Percentiles rank a stretch among this genome's conserved stretches.
These are phyloP conservation scores for Sterrhoptilus dennistouni DNA, from an alignment of 2,113 vertebrate species.

Conservation along the genomic window DNA sequence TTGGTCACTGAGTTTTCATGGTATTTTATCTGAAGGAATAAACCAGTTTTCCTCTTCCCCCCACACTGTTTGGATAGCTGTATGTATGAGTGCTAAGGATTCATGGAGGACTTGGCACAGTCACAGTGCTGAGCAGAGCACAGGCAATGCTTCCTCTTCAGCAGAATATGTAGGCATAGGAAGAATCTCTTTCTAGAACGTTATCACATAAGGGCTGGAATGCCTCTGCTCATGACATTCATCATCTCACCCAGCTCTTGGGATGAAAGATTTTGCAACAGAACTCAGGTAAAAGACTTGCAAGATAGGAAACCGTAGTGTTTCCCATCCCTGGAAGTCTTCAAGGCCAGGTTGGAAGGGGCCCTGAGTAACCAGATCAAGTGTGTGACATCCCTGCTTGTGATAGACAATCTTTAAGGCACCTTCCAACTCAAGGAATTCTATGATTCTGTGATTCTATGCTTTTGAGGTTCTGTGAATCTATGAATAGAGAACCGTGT, in stretches of 20 bases:
- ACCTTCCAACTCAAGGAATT: not conserved
- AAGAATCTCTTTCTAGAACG: not conserved
- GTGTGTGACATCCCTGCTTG: not conserved
- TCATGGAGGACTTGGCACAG: not conserved
- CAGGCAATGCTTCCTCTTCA: not conserved
- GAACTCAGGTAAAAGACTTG: not conserved
- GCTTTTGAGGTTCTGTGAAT: not conserved
- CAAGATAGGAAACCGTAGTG: not conserved
- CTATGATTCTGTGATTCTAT: not conserved
- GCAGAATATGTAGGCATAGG: not conserved
- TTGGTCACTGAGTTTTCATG: not conserved
- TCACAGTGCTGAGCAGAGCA: not conserved
- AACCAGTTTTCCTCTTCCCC: not conserved
- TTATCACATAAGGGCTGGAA: not conserved
- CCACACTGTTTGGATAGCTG: not conserved
- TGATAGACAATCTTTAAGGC: too few species aligned
- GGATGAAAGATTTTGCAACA: not conserved
- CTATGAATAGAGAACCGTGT: not conserved
- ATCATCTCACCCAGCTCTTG: not conserved
- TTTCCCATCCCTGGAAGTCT: not conserved
- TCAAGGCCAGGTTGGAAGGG: not conserved
- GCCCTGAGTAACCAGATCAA: not conserved
- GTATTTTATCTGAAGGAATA: not conserved
- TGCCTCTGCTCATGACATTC: not conserved
- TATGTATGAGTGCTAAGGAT: not conserved